Base-by-base conservation (phyloP, 2,797 vertebrate genomes). In the Parambassis ranga region DNA sequence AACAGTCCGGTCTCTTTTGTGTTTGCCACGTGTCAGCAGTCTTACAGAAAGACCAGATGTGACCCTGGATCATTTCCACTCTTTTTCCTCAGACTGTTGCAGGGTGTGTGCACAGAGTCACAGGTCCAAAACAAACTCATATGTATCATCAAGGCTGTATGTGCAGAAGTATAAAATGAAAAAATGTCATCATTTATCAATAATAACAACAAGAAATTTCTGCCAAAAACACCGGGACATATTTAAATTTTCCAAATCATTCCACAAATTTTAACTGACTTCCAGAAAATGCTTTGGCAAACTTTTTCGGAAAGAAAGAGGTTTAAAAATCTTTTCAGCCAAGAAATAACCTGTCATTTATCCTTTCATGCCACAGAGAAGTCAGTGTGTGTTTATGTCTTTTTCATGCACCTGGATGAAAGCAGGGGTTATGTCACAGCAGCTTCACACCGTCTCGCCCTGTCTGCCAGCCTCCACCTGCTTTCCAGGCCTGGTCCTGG, bases 21-120 rank as follows among this genome's bases (percentile, higher is more conserved):
- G 55, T 69, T 46, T 92, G 92, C 92, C 92, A 94, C 92, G 91
- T 94, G 90, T 91, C 90, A 76, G 55, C 82, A 56, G 51, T 36
- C 65, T 59, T 41, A 79, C 78, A 80, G 41, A 87, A 75, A 82
- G 80, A 85, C 89, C 92, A 92, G 91, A 92, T 92, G 91, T 44
- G 62, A 84, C 64, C 65, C 64, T 71, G 92, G 88, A 91, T 62
- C 27, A 23, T 24, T 65, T 87, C 90, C 88, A 91, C 79, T 75
- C 65, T 30, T 52, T 30, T 52, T 61, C 49, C 61, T 65, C 61
- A 58, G 63, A 32, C 4, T 32, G 39, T 18, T 46, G 36, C 1
- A 16, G 63, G 36, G 57, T 20, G 64, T 69, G 67, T 49, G 52
- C 6, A n/a, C 27, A 57, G 57, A 51, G 13, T n/a, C n/a, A n/a